phyloP scores from a whole-genome alignment of 2,797 vertebrate genomes.

The Neomorphus geoffroyi region DNA sequence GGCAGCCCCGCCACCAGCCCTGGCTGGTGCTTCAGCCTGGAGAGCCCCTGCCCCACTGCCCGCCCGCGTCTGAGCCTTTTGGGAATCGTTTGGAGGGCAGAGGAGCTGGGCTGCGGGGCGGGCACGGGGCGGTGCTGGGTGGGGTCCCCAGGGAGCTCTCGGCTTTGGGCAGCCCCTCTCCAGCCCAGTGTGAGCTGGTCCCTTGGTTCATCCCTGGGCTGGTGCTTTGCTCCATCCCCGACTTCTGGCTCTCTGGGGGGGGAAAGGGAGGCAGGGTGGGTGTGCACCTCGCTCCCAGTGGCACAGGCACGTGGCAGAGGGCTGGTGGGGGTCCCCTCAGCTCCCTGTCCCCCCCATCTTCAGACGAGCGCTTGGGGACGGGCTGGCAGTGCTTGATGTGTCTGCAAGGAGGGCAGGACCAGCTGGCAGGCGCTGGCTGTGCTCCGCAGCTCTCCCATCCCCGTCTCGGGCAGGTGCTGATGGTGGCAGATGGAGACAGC shows the following conservation, averaged over 20 bases:
- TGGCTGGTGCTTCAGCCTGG: not conserved
- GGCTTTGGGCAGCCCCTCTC: accelerated
- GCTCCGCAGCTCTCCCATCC: not conserved
- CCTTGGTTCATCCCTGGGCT: too few species aligned
- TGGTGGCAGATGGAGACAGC: slow-evolving; percentile 81
- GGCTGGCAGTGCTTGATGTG: not conserved
- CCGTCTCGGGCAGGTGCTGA: slow-evolving; percentile 81
- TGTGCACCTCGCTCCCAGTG: accelerated
- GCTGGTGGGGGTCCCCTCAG: not conserved
- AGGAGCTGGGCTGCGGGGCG: not conserved
- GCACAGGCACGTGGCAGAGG: not conserved
- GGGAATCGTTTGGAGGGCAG: not conserved
- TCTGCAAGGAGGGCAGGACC: not conserved
- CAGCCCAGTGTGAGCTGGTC: accelerated
- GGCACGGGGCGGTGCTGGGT: not conserved
- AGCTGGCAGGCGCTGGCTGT: not conserved
- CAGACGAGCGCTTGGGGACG: too few species aligned
- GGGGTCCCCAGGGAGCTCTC: not conserved
- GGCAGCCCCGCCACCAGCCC: not conserved
- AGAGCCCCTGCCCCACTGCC: not conserved
- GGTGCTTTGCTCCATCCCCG: not conserved
- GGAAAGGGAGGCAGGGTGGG: not conserved
- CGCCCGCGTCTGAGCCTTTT: accelerated
- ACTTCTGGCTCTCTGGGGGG: not conserved
- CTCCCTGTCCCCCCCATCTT: not conserved